Evolutionary conservation across 2,888 invertebrate genomes (phyloP).

Genomic region (Mechanitis mazaeus): DNA sequence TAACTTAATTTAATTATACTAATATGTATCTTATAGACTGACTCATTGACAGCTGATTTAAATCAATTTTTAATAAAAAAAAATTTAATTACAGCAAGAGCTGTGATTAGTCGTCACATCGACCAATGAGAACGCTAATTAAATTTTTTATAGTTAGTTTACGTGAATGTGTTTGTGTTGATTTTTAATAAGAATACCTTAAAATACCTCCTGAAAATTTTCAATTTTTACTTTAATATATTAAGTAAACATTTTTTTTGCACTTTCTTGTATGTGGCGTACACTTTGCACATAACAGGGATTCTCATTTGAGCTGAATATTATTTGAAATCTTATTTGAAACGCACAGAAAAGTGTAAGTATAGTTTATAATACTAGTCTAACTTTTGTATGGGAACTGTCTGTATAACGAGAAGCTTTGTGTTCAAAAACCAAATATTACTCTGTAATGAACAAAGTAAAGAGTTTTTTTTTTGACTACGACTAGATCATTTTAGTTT

Average conservation of each 20-base stretch:
- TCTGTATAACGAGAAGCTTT: conserved; percentile 15
- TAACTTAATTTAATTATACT: background rate
- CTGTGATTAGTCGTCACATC: background rate
- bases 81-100: too few relatives aligned
- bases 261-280: too few relatives aligned
- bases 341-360: background rate
- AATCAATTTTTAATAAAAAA: too few relatives aligned
- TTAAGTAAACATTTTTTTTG: too few relatives aligned
- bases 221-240: too few relatives aligned
- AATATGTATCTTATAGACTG: conserved; percentile 18
- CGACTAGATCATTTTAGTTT: conserved; percentile 41
- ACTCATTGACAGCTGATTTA: conserved; percentile 14
- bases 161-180: too few relatives aligned
- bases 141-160: background rate
- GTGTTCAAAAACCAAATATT: conserved; percentile 42
- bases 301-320: too few relatives aligned
- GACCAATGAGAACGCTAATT: background rate
- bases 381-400: background rate
- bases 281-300: too few relatives aligned
- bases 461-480: conserved; percentile 32
- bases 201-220: too few relatives aligned
- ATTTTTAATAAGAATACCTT: too few relatives aligned
- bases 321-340: too few relatives aligned
- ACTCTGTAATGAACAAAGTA: conserved; percentile 27
- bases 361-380: background rate